Evolutionary conservation across 2,888 invertebrate species (phyloP).

Genomic region (Caenorhabditis sp.): DNA sequence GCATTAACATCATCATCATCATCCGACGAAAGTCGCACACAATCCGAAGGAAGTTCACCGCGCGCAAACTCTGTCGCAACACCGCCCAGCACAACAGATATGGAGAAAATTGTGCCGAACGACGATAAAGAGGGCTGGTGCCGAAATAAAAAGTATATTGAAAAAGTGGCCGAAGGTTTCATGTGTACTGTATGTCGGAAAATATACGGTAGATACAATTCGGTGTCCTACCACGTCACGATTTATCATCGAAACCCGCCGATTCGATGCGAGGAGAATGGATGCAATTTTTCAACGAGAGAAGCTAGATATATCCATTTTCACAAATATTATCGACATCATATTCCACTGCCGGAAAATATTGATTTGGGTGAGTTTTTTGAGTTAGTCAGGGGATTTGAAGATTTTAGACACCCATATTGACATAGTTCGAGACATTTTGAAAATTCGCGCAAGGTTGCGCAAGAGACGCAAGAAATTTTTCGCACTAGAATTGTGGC

Average conservation of each 20-base stretch:
- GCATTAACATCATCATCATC: slow-evolving; percentile 6
- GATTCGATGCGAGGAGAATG: slow-evolving; percentile 67
- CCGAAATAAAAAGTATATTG: slow-evolving; percentile 70
- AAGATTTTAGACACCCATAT: too few relatives aligned
- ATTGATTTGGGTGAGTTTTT: slow-evolving; percentile 66
- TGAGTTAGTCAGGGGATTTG: too few relatives aligned
- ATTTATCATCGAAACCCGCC: slow-evolving; percentile 71
- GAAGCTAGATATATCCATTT: slow-evolving; percentile 70
- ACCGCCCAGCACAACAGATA: slow-evolving; percentile 25
- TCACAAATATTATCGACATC: slow-evolving; percentile 71
- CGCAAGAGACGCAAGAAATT: too few relatives aligned
- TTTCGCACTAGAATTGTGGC: too few relatives aligned
- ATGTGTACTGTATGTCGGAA: slow-evolving; percentile 70
- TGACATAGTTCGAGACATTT: too few relatives aligned
- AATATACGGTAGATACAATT: slow-evolving; percentile 70
- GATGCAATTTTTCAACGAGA: slow-evolving; percentile 69
- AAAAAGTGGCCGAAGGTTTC: slow-evolving; percentile 61
- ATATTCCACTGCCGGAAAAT: slow-evolving; percentile 65
- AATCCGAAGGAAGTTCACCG: slow-evolving; percentile 38
- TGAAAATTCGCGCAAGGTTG: too few relatives aligned
- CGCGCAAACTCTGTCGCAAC: slow-evolving; percentile 28
- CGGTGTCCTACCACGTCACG: slow-evolving; percentile 70
- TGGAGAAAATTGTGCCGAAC: slow-evolving; percentile 61
- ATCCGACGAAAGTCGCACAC: slow-evolving; percentile 14
- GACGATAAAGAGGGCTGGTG: slow-evolving; percentile 71